Evolutionary conservation across 2,113 vertebrate species (phyloP).

Genomic region (Petromus typicus): DNA sequence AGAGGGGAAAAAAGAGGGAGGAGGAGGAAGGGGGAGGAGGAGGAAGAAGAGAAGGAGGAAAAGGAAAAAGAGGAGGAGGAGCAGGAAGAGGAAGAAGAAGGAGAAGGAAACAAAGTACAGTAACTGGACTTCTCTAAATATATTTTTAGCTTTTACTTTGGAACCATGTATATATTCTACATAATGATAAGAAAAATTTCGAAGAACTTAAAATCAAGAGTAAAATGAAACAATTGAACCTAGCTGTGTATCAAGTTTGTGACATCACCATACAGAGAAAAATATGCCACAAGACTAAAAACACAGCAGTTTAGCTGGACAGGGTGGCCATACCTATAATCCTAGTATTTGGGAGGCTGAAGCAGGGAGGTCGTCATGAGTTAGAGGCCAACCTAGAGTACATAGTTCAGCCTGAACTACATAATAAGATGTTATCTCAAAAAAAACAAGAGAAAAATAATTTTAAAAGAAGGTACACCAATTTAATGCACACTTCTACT

Average conservation of each 20-base stretch:
- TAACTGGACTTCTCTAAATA: neutral
- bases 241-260: neutral
- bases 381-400: neutral
- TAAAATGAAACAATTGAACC: neutral
- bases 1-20: too few relatives aligned
- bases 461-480: neutral
- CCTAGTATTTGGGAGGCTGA: neutral
- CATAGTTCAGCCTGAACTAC: neutral
- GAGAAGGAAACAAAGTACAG: neutral
- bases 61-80: too few relatives aligned
- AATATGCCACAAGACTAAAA: neutral
- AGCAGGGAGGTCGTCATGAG: neutral
- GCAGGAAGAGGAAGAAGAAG: too few relatives aligned
- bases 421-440: neutral
- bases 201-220: neutral
- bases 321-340: neutral
- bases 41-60: too few relatives aligned
- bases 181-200: neutral
- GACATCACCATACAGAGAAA: neutral
- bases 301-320: neutral
- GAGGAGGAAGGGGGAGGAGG: too few relatives aligned
- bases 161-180: neutral
- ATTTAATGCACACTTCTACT: neutral
- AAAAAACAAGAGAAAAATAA: neutral
- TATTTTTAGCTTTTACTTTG: neutral